Conservation (phyloP, 1,140 invertebrate genomes). For the Brachionus asplanchnoidis region DNA sequence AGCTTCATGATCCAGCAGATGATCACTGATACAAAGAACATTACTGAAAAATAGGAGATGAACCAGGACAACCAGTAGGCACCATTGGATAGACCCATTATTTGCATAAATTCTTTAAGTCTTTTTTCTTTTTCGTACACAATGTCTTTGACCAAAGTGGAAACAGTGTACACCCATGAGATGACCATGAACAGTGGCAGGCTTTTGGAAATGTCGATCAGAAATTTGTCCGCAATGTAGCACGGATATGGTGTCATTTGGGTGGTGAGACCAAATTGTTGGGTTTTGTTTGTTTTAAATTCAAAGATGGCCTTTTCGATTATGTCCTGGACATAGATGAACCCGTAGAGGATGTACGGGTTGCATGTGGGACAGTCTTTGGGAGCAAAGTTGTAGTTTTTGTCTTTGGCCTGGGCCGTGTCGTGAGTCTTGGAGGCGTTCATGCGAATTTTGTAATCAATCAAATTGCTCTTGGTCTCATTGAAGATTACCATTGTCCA, state of each 20-base stretch:
- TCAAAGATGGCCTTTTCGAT: conserved; percentile 66
- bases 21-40: conserved; percentile 59
- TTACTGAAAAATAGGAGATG: conserved; percentile 61
- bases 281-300: conserved; percentile 43
- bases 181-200: conserved; percentile 70
- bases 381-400: neutral
- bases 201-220: conserved; percentile 62
- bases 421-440: conserved; percentile 13
- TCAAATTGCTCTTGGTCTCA: neutral
- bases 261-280: conserved; percentile 4
- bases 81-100: conserved; percentile 63
- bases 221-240: conserved; percentile 56
- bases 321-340: conserved; percentile 68
- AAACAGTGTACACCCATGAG: conserved; percentile 66
- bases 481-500: neutral
- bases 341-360: conserved; percentile 51
- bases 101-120: conserved; percentile 63
- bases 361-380: conserved; percentile 14
- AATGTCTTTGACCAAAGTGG: conserved; percentile 70
- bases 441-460: conserved; percentile 29
- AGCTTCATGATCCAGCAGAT: conserved; percentile 45
- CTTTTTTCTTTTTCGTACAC: conserved; percentile 66
- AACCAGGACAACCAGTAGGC: conserved; percentile 65
- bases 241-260: conserved; percentile 18
- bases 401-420: neutral